Conservation (phyloP, 1,140 invertebrate species). For the Panagrolaimus sp. region DNA sequence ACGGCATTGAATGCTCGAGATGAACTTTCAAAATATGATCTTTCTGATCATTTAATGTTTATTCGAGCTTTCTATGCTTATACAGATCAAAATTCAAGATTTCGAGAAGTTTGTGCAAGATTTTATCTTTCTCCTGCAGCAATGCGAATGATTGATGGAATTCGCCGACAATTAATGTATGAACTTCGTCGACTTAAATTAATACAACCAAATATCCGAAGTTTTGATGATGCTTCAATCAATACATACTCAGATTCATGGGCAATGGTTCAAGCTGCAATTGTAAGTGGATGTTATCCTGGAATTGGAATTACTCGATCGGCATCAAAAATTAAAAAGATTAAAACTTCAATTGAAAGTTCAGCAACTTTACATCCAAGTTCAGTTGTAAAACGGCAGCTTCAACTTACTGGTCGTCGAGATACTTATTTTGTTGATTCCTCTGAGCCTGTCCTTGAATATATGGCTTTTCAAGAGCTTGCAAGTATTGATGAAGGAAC, state of each 20-base stretch:
- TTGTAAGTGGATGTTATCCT: conserved; percentile 58
- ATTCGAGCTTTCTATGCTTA: conserved; percentile 74
- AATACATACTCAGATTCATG: conserved; percentile 47
- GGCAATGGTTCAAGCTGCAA: conserved; percentile 57
- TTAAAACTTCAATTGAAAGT: conserved; percentile 39
- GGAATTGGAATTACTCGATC: conserved; percentile 44
- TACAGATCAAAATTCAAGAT: conserved; percentile 62
- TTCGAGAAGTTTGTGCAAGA: conserved; percentile 71
- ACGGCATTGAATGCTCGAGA: conserved; percentile 66
- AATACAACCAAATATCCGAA: conserved; percentile 23
- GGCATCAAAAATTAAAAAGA: conserved; percentile 49
- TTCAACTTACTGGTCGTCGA: conserved; percentile 17
- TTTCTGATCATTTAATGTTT: conserved; percentile 84
- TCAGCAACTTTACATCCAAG: conserved; percentile 45
- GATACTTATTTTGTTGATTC: neutral
- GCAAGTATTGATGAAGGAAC: conserved; percentile 49
- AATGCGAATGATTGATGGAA: conserved; percentile 75
- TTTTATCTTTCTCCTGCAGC: conserved; percentile 74
- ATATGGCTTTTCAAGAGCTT: conserved; percentile 52
- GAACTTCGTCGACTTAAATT: conserved; percentile 46
- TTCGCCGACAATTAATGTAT: conserved; percentile 60
- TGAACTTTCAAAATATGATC: conserved; percentile 71
- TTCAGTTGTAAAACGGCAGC: conserved; percentile 43
- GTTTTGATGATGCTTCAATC: conserved; percentile 31
- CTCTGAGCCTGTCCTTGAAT: conserved; percentile 44